These are phyloP conservation scores for Melanostoma mellinum DNA, from an alignment of 2,888 invertebrate species.

Conservation along the genomic window DNA sequence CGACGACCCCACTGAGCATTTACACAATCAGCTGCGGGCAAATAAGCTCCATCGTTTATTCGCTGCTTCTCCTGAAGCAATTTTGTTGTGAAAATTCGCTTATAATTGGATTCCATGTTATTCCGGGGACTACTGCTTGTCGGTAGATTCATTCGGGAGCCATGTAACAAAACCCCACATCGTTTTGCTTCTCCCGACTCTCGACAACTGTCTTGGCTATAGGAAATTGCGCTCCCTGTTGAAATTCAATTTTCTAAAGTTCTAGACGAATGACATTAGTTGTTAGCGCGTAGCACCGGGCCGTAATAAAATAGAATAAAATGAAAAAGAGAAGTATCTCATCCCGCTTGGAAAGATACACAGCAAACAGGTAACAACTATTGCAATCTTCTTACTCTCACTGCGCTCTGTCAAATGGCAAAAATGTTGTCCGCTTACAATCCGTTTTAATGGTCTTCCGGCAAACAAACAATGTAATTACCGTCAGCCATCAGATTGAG, in stretches of 20 bases:
- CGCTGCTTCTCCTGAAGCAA: conserved; percentile 44
- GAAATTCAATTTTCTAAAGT: conserved; percentile 73
- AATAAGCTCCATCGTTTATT: conserved; percentile 26
- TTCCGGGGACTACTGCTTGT: conserved; percentile 33
- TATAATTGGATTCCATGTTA: conserved; percentile 73
- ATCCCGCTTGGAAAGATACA: conserved; percentile 28
- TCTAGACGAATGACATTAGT: conserved; percentile 58
- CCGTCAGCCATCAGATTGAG: conserved; percentile 43
- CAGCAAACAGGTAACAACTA: conserved; percentile 34
- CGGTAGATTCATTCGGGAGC: not conserved
- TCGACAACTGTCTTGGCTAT: not conserved
- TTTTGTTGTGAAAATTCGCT: conserved; percentile 64
- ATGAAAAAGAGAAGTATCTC: conserved; percentile 3
- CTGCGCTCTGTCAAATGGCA: not conserved
- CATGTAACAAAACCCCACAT: conserved; percentile 8
- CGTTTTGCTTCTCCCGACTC: not conserved
- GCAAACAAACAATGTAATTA: conserved; percentile 68
- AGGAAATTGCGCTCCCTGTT: conserved; percentile 66
- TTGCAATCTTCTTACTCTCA: not conserved
- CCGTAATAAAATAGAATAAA: conserved; percentile 26
- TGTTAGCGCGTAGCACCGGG: conserved; percentile 26
- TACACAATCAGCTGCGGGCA: not conserved
- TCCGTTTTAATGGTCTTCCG: conserved; percentile 33
- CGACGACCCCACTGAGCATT: conserved; percentile 26
- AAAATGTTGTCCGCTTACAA: conserved; percentile 54